Base-by-base conservation (phyloP, 2,888 invertebrate species). In the Lasiommata megera region DNA sequence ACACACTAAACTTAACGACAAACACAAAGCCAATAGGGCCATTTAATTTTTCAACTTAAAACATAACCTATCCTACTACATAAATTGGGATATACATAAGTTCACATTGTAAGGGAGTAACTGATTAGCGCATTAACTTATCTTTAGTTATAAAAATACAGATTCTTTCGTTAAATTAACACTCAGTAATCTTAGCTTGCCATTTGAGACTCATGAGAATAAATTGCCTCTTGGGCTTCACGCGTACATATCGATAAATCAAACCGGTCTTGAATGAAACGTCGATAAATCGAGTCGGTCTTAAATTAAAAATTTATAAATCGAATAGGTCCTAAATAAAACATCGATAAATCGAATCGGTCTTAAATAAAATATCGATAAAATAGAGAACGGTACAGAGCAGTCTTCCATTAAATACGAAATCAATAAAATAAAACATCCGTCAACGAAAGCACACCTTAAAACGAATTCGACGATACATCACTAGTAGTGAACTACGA, bases 81-180 rank as follows among this genome's bases (percentile, higher is more conserved):
- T 71, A 34, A 7, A 9, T 70, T 71, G 70, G 74, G 75, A 77
- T 74, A 77, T 36, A 47, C 47, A 52, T 75, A 71, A 68, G 74
- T 73, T 70, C 74, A 78, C 74, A 69, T 70, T 71, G 64, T 69
- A 67, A 63, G 66, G 65, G 76, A 77, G 73, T 75, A 77, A 81
- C 71, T 69, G 73, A 76, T 77, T 41, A 56, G 43, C 66, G 54
- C 58, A 60, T 66, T 69, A 75, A 77, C 77, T 83, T 85, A 85
- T 73, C 76, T 58, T 84, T 81, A 84, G 76, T 82, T 88, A 89
- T 79, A 89, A 89, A 87, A 90, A 89, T 89, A 89, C 88, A 84
- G 85, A 81, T 85, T 80, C 81, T 80, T 87, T 86, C 81, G 78
- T 81, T 80, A 84, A 84, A 72, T 70, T 76, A 83, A 87, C 81